These are phyloP conservation scores for Selene dorsalis DNA, from an alignment of 2,797 vertebrate genomes.

Conservation along the genomic window DNA sequence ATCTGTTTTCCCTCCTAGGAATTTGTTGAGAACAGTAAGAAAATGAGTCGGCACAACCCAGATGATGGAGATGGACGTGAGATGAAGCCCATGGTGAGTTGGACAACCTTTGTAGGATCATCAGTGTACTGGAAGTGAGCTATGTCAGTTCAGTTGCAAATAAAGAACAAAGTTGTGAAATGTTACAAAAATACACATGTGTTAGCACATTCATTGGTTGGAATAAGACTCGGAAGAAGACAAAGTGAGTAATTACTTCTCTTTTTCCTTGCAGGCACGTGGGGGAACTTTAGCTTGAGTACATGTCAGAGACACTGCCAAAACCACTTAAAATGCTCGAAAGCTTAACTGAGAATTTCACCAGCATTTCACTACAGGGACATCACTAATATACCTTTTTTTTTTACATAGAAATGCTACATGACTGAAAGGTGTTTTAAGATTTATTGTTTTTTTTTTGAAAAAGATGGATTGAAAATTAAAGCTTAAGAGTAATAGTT, in stretches of 20 bases:
- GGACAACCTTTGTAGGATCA: background rate
- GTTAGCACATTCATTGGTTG: background rate
- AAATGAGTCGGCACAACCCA: constrained; percentile 83
- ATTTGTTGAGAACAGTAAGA: constrained; percentile 94
- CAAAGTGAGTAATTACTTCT: constrained; percentile 42
- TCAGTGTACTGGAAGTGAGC: background rate
- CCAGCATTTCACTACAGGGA: constrained; percentile 53
- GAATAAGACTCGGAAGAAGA: background rate
- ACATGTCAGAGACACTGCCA: constrained; percentile 73
- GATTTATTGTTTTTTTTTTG: constrained; percentile 16
- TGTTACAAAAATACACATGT: background rate
- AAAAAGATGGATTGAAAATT: background rate
- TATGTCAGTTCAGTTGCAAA: background rate
- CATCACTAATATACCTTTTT: constrained; percentile 18
- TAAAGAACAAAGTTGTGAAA: background rate
- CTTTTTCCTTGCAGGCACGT: constrained; percentile 88
- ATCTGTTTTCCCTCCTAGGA: constrained; percentile 84
- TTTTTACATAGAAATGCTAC: constrained; percentile 20
- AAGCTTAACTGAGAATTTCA: constrained; percentile 66
- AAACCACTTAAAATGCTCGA: constrained; percentile 79
- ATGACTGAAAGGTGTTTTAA: constrained; percentile 8
- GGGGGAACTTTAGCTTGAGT: constrained; percentile 88
- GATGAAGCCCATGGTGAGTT: constrained; percentile 95
- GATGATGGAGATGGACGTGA: constrained; percentile 86
- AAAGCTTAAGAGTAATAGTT: constrained; percentile 31